phyloP scores from a whole-genome alignment of 2,888 invertebrate genomes.

The Laspeyria flexula region DNA sequence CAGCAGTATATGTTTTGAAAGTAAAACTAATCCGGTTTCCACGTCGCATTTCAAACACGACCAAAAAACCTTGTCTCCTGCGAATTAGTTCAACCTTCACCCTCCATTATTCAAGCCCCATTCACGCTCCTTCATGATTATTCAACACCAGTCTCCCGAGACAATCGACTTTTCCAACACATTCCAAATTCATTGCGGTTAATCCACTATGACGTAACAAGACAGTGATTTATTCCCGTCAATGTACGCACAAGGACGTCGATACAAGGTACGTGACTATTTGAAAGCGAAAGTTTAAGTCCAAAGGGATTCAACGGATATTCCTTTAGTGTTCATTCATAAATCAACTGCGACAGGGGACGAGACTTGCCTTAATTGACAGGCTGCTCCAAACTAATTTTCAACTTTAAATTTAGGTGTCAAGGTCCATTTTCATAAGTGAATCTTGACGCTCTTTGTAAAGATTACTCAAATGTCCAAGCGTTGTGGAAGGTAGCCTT shows the following conservation, averaged over 20 bases:
- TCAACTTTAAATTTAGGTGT: conserved; percentile 29
- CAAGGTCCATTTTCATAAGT: conserved; percentile 26
- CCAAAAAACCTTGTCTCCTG: conserved; percentile 30
- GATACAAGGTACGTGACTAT: conserved; percentile 50
- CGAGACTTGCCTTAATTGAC: conserved; percentile 41
- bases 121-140: conserved; percentile 55
- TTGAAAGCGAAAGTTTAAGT: conserved; percentile 61
- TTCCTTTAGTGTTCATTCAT: conserved; percentile 59
- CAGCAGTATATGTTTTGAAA: conserved; percentile 13
- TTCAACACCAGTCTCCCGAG: conserved; percentile 49
- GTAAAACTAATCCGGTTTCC: conserved; percentile 23
- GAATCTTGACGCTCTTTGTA: conserved; percentile 11
- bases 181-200: conserved; percentile 44
- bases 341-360: conserved; percentile 50
- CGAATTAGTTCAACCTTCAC: conserved; percentile 37
- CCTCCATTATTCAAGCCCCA: conserved; percentile 44
- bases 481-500: conserved; percentile 15
- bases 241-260: conserved; percentile 39
- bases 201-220: conserved; percentile 34
- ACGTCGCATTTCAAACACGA: conserved; percentile 27
- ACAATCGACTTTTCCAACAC: conserved; percentile 39
- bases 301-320: conserved; percentile 53
- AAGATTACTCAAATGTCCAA: conserved; percentile 25
- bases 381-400: conserved; percentile 15
- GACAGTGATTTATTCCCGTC: conserved; percentile 42